phyloP scores from a whole-genome alignment of 2,797 vertebrate genomes.

The Pelochelys cantorii region DNA sequence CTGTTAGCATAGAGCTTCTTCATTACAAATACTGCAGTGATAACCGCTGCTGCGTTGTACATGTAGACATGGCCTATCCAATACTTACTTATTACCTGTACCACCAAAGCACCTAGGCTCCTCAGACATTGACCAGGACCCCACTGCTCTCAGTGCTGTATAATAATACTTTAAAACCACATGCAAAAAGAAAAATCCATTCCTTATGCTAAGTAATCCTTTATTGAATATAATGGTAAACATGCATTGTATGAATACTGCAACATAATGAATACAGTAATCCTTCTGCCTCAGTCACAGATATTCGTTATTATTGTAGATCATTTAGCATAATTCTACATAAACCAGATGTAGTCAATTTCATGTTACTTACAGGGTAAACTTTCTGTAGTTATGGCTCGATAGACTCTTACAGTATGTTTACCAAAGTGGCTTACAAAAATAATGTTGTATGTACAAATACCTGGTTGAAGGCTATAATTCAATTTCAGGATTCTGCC shows the following conservation, averaged over 20 bases:
- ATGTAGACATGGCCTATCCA: neutral
- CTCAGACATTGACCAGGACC: rapidly evolving
- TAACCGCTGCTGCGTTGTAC: too few species aligned
- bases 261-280: neutral
- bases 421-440: neutral
- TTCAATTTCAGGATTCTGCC: neutral
- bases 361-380: neutral
- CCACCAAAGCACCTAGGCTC: neutral
- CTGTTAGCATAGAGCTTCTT: too few species aligned
- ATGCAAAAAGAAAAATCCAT: neutral
- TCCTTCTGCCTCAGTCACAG: neutral
- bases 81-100: neutral
- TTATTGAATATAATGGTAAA: neutral
- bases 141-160: neutral
- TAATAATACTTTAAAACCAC: neutral
- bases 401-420: neutral
- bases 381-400: neutral
- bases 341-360: neutral
- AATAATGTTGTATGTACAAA: neutral
- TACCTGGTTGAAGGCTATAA: neutral
- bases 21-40: too few species aligned
- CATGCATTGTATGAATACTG: neutral
- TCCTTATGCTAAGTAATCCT: neutral
- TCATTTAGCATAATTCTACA: neutral
- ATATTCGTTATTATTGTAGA: neutral